These are phyloP conservation scores for Tridacna gigas DNA, from an alignment of 2,888 invertebrate species.

Conservation along the genomic window DNA sequence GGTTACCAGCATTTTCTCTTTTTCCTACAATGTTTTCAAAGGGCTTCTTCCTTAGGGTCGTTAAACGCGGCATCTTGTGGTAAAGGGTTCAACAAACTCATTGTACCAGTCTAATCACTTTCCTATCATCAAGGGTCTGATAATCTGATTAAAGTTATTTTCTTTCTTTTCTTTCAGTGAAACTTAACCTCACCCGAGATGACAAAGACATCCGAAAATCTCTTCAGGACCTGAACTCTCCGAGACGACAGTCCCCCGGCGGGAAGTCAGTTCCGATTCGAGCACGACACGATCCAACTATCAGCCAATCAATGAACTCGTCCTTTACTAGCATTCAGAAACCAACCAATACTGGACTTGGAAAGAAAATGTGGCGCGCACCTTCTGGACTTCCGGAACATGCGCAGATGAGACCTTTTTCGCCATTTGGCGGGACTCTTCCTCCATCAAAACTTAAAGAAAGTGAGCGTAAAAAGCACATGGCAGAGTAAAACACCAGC, in stretches of 20 bases:
- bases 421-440: conserved; percentile 72
- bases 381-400: conserved; percentile 67
- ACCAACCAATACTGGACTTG: conserved; percentile 32
- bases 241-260: conserved; percentile 55
- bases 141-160: background rate
- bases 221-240: conserved; percentile 63
- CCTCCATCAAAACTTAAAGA: conserved; percentile 70
- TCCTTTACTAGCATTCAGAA: conserved; percentile 32
- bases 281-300: conserved; percentile 61
- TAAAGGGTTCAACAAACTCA: too few relatives aligned
- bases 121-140: too few relatives aligned
- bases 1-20: too few relatives aligned
- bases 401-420: conserved; percentile 68
- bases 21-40: too few relatives aligned
- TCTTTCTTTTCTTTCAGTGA: conserved; percentile 6
- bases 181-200: conserved; percentile 32
- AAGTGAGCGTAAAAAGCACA: conserved; percentile 51
- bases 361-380: conserved; percentile 73
- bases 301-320: conserved; percentile 45
- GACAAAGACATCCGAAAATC: conserved; percentile 69
- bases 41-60: too few relatives aligned
- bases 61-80: too few relatives aligned
- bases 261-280: conserved; percentile 66
- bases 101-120: too few relatives aligned
- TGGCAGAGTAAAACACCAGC: background rate